Percentiles rank a stretch among this genome's conserved stretches.
Evolutionary conservation across 2,888 invertebrate species (phyloP).

Genomic region (Mythimna ferrago): DNA sequence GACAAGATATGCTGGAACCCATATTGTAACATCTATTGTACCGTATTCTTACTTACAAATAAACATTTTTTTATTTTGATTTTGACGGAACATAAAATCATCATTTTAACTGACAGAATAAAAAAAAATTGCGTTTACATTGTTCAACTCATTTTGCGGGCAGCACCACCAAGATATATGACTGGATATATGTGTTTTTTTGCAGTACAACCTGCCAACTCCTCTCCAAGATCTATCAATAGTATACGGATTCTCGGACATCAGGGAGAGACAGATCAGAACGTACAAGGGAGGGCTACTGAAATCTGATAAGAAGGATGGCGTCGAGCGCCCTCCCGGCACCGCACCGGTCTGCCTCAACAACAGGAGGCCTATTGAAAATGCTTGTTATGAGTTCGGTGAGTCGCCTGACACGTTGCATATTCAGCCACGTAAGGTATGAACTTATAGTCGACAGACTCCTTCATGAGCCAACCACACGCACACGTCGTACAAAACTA

Average conservation of each 20-base stretch:
- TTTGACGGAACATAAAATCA: no score
- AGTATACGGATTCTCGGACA: conserved; percentile 66
- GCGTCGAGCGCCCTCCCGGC: conserved; percentile 64
- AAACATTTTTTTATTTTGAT: no score
- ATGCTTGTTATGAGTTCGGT: conserved; percentile 54
- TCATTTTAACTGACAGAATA: no score
- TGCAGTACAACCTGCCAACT: conserved; percentile 41
- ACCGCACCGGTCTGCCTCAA: conserved; percentile 47
- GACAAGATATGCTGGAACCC: no score
- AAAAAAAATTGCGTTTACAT: no score
- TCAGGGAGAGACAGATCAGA: conserved; percentile 53
- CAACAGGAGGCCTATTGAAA: conserved; percentile 58
- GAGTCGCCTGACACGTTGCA: background rate
- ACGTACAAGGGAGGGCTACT: conserved; percentile 65
- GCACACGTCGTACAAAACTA: no score
- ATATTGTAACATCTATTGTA: no score
- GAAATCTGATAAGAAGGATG: conserved; percentile 61
- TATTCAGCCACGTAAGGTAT: background rate
- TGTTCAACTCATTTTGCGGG: no score
- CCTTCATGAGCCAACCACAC: background rate
- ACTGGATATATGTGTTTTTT: background rate
- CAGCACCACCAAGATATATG: no score
- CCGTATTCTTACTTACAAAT: no score
- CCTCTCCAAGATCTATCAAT: conserved; percentile 68
- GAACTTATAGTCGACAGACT: background rate